A percentile compares a stretch with the other conserved stretches of the same genome.
phyloP scores from a whole-genome alignment of 2,888 invertebrate species.

The Phengaris alcon region DNA sequence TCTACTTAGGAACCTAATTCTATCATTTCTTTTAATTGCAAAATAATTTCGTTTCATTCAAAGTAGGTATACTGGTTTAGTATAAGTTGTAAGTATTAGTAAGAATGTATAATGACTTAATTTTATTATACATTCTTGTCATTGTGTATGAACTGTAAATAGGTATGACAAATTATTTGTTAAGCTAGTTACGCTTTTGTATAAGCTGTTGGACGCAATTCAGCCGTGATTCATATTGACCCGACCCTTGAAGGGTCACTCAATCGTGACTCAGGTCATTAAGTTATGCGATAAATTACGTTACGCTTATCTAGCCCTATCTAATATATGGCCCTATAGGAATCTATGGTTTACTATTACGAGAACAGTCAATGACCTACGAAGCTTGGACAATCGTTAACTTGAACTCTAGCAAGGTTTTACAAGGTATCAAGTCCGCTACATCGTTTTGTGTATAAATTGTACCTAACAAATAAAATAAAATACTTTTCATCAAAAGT shows the following conservation, averaged over 20 bases:
- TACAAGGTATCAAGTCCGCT: not conserved
- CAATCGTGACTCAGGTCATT: constrained; percentile 62
- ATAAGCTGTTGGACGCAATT: not conserved
- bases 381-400: constrained; percentile 38
- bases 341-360: not conserved
- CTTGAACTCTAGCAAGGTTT: constrained; percentile 25
- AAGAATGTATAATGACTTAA: too few relatives aligned
- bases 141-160: not conserved
- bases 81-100: too few relatives aligned
- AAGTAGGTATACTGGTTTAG: too few relatives aligned
- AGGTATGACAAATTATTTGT: not conserved
- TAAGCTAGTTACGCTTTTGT: not conserved
- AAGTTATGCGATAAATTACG: constrained; percentile 63
- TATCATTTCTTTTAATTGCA: too few relatives aligned
- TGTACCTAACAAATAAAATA: too few relatives aligned
- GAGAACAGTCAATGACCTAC: constrained; percentile 35
- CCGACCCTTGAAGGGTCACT: constrained; percentile 11
- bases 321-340: not conserved
- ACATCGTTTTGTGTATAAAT: too few relatives aligned
- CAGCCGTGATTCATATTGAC: constrained; percentile 18
- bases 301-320: constrained; percentile 47
- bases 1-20: too few relatives aligned
- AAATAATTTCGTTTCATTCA: too few relatives aligned
- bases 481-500: too few relatives aligned
- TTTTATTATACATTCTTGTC: not conserved